Conservation (phyloP, 2,888 invertebrate genomes). For the Philereme vetulata region DNA sequence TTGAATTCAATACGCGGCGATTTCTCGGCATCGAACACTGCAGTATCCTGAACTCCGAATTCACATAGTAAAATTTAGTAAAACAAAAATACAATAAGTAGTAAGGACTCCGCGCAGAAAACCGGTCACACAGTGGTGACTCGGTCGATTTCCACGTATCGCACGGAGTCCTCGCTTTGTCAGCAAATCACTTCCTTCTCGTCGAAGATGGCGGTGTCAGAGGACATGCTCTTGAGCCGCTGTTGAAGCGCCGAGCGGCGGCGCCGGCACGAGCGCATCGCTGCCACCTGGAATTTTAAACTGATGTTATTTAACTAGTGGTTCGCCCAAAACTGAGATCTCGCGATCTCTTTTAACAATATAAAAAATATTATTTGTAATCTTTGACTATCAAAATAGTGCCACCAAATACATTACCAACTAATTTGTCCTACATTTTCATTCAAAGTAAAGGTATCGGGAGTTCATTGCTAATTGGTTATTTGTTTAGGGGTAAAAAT, state of each 20-base stretch:
- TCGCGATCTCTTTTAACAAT: no score
- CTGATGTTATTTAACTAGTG: no score
- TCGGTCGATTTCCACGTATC: constrained; percentile 94
- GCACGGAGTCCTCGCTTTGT: constrained; percentile 97
- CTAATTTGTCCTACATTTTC: no score
- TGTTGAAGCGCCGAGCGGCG: constrained; percentile 91
- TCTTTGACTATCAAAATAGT: no score
- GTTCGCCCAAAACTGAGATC: no score
- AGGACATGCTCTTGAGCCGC: constrained; percentile 90
- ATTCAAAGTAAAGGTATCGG: no score
- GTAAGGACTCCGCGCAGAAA: constrained; percentile 69
- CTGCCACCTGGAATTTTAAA: constrained; percentile 56
- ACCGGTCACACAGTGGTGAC: constrained; percentile 94
- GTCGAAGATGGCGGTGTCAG: constrained; percentile 92
- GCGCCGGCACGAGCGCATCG: constrained; percentile 84
- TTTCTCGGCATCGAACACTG: no score
- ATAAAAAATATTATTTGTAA: no score
- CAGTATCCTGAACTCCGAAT: constrained; percentile 3
- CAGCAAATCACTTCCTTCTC: constrained; percentile 97
- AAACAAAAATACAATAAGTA: not conserved
- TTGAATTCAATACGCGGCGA: no score
- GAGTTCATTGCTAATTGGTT: no score
- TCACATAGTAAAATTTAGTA: constrained; percentile 2
- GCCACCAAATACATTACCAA: no score
- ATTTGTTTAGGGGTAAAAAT: no score